Base-by-base conservation (phyloP, 1,140 invertebrate species). In the Neocloeon triangulifer region DNA sequence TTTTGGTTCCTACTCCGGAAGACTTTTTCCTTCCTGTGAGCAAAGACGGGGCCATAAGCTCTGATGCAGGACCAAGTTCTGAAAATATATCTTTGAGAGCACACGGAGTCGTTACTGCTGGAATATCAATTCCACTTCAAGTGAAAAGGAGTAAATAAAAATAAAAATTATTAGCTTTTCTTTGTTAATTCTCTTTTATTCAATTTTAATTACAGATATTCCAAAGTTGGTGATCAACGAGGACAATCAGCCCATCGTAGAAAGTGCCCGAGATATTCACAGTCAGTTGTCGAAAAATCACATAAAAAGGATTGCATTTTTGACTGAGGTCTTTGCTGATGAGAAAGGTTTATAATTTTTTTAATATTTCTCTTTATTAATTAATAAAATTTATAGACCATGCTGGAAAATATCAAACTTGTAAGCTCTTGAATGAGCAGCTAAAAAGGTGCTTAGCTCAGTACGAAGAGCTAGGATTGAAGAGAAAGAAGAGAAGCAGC, bases 1-100 rank as follows among this genome's bases (percentile, higher is more conserved):
- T 51, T 18, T 23, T 52, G 1, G 19, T 52, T 3, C 48, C 48
- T 12, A 37, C 36, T 13, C 47, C 47, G 1, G 45, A 50, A 19
- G 38, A 49, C 16, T 41, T 49, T 28, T 41, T 39, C 34, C 36
- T 43, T 34, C 25, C 34, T 14, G 35, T 32, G 14, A 33, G 19
- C 16, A 34, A 33, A 14, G 8, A 35, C 10, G 15, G 2, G 13
- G 30, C 12, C 13, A 19, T n/a, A n/a, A n/a, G n/a, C 21, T 18
- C 3, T 14, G 10, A n/a, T 23, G 9, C 9, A 7, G 12, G 29
- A 28, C 16, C 27, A 29, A 8, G 28, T 13, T 12, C 16, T 33
- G 20, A 9, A n/a, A n/a, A n/a, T n/a, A n/a, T n/a, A n/a, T n/a
- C n/a, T 32, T n/a, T n/a, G n/a, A n/a, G n/a, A n/a, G n/a, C n/a